These are phyloP conservation scores for Brachionus calyciflorus DNA, from an alignment of 1,140 invertebrate genomes.

Conservation along the genomic window DNA sequence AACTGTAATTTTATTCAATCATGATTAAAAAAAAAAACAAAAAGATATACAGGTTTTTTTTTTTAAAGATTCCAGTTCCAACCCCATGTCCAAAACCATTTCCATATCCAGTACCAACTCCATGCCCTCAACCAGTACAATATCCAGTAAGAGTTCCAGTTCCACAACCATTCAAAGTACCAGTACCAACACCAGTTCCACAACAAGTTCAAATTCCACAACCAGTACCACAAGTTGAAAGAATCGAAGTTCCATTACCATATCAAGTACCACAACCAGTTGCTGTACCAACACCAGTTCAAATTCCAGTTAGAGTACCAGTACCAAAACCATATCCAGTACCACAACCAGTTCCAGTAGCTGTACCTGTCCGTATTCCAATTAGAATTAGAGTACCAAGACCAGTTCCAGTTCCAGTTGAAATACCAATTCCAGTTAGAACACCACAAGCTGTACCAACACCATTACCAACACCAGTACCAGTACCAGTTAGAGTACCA, in stretches of 20 bases:
- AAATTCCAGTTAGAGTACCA: constrained; percentile 7
- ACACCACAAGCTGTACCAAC: too few species aligned
- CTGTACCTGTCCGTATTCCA: background rate
- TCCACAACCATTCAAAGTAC: constrained; percentile 12
- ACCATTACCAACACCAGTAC: background rate
- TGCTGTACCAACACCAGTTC: background rate
- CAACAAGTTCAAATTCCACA: background rate
- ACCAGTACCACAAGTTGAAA: too few species aligned
- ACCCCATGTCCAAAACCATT: background rate
- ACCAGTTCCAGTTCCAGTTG: constrained; percentile 17
- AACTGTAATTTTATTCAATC: too few species aligned
- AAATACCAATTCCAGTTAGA: constrained; percentile 24
- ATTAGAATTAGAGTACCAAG: constrained; percentile 2
- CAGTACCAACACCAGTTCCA: constrained; percentile 9
- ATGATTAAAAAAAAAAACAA: too few species aligned
- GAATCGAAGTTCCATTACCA: background rate
- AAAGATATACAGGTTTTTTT: too few species aligned
- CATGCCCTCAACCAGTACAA: background rate
- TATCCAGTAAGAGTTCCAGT: constrained; percentile 12
- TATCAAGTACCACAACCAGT: constrained; percentile 3
- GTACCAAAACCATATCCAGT: constrained; percentile 24
- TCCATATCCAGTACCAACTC: background rate
- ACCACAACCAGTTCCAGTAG: constrained; percentile 9
- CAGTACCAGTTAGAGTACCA: background rate
- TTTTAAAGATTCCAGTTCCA: background rate